Evolutionary conservation across 2,797 vertebrate species (phyloP).

Genomic region (Pseudochirops cupreus): DNA sequence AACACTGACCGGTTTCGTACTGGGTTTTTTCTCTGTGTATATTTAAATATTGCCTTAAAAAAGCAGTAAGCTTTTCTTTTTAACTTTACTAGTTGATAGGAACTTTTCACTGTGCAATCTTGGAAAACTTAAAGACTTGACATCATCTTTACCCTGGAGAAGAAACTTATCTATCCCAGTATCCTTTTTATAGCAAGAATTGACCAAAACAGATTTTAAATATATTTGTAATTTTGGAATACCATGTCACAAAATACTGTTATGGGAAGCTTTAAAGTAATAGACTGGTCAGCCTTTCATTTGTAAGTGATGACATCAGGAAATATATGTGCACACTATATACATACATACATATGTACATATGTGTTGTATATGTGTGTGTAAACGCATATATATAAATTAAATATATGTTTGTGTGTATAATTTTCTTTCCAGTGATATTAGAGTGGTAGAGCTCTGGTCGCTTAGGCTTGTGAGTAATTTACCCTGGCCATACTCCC

Average conservation of each 20-base stretch:
- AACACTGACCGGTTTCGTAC: conserved; percentile 46
- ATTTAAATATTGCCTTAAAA: conserved; percentile 79
- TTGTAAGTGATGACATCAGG: conserved; percentile 26
- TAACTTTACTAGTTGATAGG: conserved; percentile 69
- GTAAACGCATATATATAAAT: conserved; percentile 11
- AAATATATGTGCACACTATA: not conserved
- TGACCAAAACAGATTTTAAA: conserved; percentile 67
- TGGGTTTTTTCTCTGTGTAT: conserved; percentile 73
- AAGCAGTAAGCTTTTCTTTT: conserved; percentile 74
- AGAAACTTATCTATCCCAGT: conserved; percentile 58
- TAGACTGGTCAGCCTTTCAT: conserved; percentile 61
- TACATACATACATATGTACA: not conserved
- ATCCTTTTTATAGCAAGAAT: conserved; percentile 67
- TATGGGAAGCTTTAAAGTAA: conserved; percentile 63
- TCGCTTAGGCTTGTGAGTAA: conserved; percentile 65
- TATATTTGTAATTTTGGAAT: conserved; percentile 56
- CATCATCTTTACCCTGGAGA: conserved; percentile 57
- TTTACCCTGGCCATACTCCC: conserved; percentile 34
- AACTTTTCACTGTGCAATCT: conserved; percentile 82
- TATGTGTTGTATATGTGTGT: not conserved
- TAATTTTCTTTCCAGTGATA: conserved; percentile 51
- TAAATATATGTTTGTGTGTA: not conserved
- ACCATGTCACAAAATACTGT: conserved; percentile 64
- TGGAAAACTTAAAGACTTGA: conserved; percentile 70
- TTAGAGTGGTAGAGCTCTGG: conserved; percentile 32